Conservation (phyloP, 1,140 invertebrate species). For the Ceratina australensis region DNA sequence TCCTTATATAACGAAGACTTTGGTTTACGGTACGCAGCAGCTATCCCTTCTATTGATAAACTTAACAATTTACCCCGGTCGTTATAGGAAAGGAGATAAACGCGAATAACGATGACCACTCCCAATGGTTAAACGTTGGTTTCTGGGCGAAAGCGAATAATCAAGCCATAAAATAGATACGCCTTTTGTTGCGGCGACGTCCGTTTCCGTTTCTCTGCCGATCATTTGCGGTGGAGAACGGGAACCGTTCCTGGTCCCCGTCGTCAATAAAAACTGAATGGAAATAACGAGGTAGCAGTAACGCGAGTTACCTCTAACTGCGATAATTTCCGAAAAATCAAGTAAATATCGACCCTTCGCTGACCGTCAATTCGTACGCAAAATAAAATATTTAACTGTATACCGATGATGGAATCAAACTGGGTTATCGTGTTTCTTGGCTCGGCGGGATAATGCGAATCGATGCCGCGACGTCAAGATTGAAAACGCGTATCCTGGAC, state of each 20-base stretch:
- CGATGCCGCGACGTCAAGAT: slow-evolving; percentile 4
- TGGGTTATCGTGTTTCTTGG: not conserved
- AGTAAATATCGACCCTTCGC: not conserved
- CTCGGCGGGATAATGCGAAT: not conserved
- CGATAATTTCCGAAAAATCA: not conserved
- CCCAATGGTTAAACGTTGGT: not conserved
- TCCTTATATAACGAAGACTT: no score
- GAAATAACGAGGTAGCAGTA: slow-evolving; percentile 21
- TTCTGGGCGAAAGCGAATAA: slow-evolving; percentile 14
- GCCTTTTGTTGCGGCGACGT: not conserved
- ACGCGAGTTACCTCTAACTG: not conserved
- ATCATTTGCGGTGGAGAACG: slow-evolving; percentile 4
- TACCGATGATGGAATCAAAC: not conserved
- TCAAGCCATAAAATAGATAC: not conserved
- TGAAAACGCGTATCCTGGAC: slow-evolving; percentile 31
- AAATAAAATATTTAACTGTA: no score
- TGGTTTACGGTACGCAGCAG: no score
- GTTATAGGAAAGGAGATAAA: not conserved
- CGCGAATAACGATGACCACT: not conserved
- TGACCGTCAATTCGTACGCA: no score
- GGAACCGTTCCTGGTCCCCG: not conserved
- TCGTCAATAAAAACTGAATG: slow-evolving; percentile 5
- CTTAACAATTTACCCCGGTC: not conserved
- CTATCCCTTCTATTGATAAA: not conserved
- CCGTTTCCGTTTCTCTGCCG: not conserved